phyloP scores from a whole-genome alignment of 2,888 invertebrate genomes.

The Xestoiulus laeticollis region DNA sequence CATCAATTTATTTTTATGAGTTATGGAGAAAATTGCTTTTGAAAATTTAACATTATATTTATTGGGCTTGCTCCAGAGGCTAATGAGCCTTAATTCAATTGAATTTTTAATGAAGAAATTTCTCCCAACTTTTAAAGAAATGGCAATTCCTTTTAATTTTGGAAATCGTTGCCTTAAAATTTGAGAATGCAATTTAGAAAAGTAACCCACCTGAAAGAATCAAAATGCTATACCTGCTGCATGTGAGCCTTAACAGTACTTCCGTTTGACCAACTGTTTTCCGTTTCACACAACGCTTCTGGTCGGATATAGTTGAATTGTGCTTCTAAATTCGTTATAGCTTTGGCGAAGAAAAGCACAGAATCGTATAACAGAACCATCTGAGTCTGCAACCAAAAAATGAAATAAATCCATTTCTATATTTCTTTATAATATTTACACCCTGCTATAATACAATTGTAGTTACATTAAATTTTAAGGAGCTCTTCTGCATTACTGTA shows the following conservation, averaged over 20 bases:
- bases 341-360: slow-evolving; percentile 18
- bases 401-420: too few species aligned
- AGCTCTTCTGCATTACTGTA: background rate
- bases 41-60: too few species aligned
- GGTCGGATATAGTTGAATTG: background rate
- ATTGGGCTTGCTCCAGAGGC: too few species aligned
- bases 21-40: too few species aligned
- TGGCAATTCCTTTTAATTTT: too few species aligned
- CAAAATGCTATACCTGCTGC: background rate
- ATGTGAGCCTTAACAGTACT: background rate
- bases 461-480: background rate
- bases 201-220: background rate
- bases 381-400: background rate
- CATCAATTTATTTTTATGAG: too few species aligned
- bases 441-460: background rate
- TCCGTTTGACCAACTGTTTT: slow-evolving; percentile 18
- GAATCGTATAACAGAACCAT: slow-evolving; percentile 24
- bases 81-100: too few species aligned
- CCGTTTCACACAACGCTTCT: background rate
- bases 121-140: too few species aligned
- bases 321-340: background rate
- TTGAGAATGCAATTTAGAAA: too few species aligned
- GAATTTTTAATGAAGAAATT: too few species aligned
- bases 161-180: too few species aligned
- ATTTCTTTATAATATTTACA: background rate